Percentiles rank a stretch among this genome's conserved stretches.
phyloP scores from a whole-genome alignment of 2,113 vertebrate species.

The Salvelinus namaycush region DNA sequence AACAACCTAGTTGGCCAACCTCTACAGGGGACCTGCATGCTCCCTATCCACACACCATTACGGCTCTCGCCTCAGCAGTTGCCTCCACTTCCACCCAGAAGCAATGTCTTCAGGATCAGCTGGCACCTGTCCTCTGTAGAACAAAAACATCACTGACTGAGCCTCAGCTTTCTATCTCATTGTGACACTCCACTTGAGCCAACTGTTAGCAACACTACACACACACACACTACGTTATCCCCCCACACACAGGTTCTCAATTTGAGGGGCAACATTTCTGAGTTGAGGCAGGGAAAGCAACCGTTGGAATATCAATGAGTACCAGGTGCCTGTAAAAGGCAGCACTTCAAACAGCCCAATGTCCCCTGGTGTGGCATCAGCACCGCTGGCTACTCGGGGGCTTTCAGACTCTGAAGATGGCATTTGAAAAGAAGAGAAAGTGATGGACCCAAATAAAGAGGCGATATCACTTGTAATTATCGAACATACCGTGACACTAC shows the following conservation, averaged over 20 bases:
- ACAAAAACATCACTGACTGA: no score
- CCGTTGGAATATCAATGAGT: constrained; percentile 39
- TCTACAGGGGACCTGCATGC: neutral
- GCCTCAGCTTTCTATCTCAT: neutral
- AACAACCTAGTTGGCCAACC: neutral
- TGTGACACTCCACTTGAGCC: neutral
- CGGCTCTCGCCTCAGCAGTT: neutral
- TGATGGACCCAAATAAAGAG: neutral
- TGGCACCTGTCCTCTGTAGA: neutral
- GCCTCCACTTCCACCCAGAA: neutral
- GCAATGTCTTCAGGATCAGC: no score
- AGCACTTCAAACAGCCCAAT: constrained; percentile 51
- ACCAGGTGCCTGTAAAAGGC: constrained; percentile 46
- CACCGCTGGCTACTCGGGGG: constrained; percentile 15
- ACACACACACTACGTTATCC: neutral
- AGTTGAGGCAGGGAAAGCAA: constrained; percentile 25
- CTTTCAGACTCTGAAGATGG: constrained; percentile 20
- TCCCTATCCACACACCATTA: neutral
- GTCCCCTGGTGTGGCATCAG: constrained; percentile 39
- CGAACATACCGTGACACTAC: constrained; percentile 9
- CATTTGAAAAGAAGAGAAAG: constrained; percentile 11
- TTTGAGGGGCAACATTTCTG: constrained; percentile 37
- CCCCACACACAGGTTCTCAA: constrained; percentile 21
- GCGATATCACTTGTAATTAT: constrained; percentile 6
- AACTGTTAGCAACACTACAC: neutral